A percentile compares a stretch with the other conserved stretches of the same genome.
phyloP scores from a whole-genome alignment of 2,797 vertebrate genomes.

The Podargus strigoides region DNA sequence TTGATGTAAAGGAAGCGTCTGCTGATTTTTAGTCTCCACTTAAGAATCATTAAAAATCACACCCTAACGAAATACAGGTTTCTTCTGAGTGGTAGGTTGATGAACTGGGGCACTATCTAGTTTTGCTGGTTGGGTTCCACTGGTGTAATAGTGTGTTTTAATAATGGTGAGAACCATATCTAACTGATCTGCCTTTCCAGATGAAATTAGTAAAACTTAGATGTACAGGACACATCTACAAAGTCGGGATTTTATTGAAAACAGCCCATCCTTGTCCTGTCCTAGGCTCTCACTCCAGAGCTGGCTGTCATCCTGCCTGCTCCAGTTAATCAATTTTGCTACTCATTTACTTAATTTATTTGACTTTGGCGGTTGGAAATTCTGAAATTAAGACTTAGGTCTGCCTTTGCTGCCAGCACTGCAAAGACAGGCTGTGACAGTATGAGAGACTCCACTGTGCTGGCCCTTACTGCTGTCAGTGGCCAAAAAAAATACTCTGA shows the following conservation, averaged over 20 bases:
- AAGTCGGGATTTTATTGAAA: neutral
- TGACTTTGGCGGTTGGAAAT: neutral
- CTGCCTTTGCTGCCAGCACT: neutral
- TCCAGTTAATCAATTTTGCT: neutral
- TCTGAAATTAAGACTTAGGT: neutral
- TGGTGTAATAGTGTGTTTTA: neutral
- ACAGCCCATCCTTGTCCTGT: neutral
- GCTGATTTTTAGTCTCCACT: neutral
- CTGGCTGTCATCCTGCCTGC: neutral
- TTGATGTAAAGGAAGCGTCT: neutral
- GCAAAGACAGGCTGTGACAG: neutral
- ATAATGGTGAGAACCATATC: neutral
- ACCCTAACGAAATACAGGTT: neutral
- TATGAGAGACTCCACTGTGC: neutral
- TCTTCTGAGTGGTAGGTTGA: neutral
- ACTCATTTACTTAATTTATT: neutral
- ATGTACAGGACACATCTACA: neutral
- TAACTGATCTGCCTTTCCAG: neutral
- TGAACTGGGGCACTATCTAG: neutral
- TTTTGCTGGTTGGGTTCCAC: neutral
- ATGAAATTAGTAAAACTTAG: neutral
- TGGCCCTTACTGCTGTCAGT: neutral
- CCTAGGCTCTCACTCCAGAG: neutral
- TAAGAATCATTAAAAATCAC: neutral
- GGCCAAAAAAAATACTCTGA: neutral